Base-by-base conservation (phyloP, 2,888 invertebrate species). In the Rhamphomyia laevipes region DNA sequence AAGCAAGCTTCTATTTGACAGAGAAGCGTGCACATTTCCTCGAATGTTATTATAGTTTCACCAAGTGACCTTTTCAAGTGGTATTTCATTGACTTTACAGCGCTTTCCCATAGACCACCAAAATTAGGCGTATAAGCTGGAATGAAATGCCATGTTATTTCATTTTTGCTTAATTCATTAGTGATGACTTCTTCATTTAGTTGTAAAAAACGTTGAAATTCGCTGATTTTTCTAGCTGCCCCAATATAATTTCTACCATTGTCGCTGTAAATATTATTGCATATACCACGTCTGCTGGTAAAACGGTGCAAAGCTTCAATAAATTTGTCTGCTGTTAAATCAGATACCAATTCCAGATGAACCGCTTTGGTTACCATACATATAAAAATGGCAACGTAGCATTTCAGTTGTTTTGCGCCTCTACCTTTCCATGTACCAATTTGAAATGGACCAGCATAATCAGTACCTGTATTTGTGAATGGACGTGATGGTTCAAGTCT, bases 71-170 rank as follows among this genome's bases (percentile, higher is more conserved):
- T 48, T 16, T 52, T 49, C 7, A 63, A 46, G 43, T 61, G 61
- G 46, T 48, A 51, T 49, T 63, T 59, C n/a, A n/a, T n/a, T n/a
- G n/a, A n/a, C n/a, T n/a, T 58, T 4, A 63, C 57, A 9, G 54
- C 57, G 4, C 58, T 55, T 48, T 64, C 63, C 59, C 60, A 62
- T 7, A 61, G 35, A 4, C 61, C 61, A 6, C 62, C 60, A 45
- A 58, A 59, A 47, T 63, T 59, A 2, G 61, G 58, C 11, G 59
- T 49, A 11, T 42, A 41, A 2, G 61, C 57, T 5, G 61, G 60
- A 13, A 33, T 37, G 9, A 37, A 37, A 37, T 37, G 37, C n/a
- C n/a, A 37, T n/a, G n/a, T 37, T 13, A 33, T 9, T 33, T 33
- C 33, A 9, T 33, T 33, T 33, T 33, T 33, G 33, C 33, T 33